Evolutionary conservation across 2,888 invertebrate species (phyloP).

Genomic region (Tanypteryx hageni): DNA sequence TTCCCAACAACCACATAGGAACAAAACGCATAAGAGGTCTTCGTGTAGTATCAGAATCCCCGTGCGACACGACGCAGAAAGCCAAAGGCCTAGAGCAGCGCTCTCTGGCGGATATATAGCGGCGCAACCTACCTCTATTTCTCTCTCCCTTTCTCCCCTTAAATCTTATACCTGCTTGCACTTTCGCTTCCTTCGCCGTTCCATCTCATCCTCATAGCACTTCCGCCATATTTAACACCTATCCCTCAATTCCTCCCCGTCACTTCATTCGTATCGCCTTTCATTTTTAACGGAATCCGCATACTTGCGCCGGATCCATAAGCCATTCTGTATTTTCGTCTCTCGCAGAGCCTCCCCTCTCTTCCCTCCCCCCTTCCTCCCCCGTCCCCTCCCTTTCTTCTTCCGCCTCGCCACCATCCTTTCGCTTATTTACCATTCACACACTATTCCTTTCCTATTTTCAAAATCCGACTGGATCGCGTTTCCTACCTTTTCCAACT

Average conservation of each 20-base stretch:
- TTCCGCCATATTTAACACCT: not conserved
- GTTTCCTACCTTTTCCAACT: not conserved
- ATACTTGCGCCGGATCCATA: not conserved
- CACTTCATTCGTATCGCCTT: not conserved
- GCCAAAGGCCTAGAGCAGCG: not conserved
- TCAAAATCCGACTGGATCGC: not conserved
- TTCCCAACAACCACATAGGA: no score
- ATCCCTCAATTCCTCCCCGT: not conserved
- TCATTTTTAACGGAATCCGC: not conserved
- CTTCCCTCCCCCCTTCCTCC: no score
- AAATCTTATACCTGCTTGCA: not conserved
- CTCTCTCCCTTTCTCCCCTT: not conserved
- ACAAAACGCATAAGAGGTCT: no score
- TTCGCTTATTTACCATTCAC: not conserved
- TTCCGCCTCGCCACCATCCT: not conserved
- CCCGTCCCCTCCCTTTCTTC: no score
- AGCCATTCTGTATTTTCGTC: not conserved
- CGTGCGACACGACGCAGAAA: not conserved
- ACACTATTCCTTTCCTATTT: conserved; percentile 13
- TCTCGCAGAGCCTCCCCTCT: not conserved
- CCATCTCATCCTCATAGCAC: not conserved
- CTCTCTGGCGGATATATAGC: not conserved
- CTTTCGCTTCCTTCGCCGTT: not conserved
- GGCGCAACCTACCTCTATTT: not conserved
- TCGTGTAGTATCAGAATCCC: not conserved